Percentiles rank a stretch among this genome's conserved stretches.
Conservation (phyloP, 1,140 invertebrate genomes). For the Artemia franciscana region DNA sequence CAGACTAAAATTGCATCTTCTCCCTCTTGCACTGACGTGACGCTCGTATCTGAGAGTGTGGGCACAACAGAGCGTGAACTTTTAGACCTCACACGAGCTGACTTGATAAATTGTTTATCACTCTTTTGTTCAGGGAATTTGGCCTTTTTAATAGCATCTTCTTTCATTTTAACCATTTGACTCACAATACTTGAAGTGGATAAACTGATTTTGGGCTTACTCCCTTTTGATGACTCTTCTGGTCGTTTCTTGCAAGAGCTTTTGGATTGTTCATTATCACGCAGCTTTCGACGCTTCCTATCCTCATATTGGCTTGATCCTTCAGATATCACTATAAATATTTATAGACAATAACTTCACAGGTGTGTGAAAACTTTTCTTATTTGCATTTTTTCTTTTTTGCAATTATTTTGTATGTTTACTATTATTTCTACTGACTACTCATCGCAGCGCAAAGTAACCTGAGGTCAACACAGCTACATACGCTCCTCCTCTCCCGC, state of each 20-base stretch:
- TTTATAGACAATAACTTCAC: too few species aligned
- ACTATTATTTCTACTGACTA: too few species aligned
- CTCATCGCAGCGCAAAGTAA: too few species aligned
- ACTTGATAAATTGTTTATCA: background rate
- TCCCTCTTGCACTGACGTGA: background rate
- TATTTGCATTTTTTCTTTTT: too few species aligned
- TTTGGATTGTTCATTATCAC: background rate
- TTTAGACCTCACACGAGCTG: background rate
- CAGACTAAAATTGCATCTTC: background rate
- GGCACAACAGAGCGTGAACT: background rate
- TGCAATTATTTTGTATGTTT: too few species aligned
- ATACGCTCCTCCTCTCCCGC: too few species aligned
- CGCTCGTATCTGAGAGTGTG: background rate
- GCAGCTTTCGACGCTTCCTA: background rate
- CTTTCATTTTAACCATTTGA: slow-evolving; percentile 3
- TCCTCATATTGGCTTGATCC: slow-evolving; percentile 13
- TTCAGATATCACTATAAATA: slow-evolving; percentile 12
- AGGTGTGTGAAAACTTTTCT: too few species aligned
- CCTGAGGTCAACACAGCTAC: too few species aligned
- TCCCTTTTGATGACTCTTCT: background rate
- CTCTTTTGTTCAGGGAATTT: background rate
- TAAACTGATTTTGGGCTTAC: background rate
- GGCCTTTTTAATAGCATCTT: background rate
- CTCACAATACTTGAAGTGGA: background rate
- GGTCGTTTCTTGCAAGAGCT: background rate